Evolutionary conservation across 2,888 invertebrate genomes (phyloP), one percentile per base, ranked within the genome.

Genomic region (Trichopria drosophilae): DNA sequence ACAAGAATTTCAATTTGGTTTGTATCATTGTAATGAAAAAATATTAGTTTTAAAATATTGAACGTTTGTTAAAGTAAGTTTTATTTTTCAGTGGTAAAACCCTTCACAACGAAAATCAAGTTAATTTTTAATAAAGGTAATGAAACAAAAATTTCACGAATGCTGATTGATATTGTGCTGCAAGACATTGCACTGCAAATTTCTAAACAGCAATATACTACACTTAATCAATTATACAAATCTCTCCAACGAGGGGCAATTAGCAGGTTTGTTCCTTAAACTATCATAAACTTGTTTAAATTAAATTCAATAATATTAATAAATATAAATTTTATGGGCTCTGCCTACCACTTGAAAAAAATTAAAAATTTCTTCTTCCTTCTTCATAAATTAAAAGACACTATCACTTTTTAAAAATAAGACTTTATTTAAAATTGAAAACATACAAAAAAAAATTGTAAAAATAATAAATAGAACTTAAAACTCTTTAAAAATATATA

Each of bases 1-100:
- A 55, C 86, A 88, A 69, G 84, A 86, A 53, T 88, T 90, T 72
- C 85, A 90, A 64, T 90, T 90, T 74, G 77, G 90, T 90, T 76
- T 83, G 86, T 81, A 52, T n/a, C 35, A 9, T 23, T 7, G 13
- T 22, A 4, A 36, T 9, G n/a, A 19, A 13, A 20, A 19, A 6
- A 43, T 31, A 16, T 12, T 15, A 18, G 13, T 5, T 15, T 16
- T 6, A 28, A 10, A 15, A 10, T 13, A 4, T 39, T 23, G 22
- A 12, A 19, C 10, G n/a, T 4, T 4, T 23, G 6, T 24, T 3
- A 6, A 34, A 24, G 13, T 23, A 12, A 18, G n/a, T n/a, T 53
- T 55, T 37, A 48, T 55, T 36, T 54, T 77, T 78, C 29, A 90
- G 90, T 90, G 59, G 68, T 90, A 31, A 87, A 87, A 69, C 90